A percentile compares a stretch with the other conserved stretches of the same genome.
Conservation (phyloP, 2,797 vertebrate genomes). For the Pogonophryne albipinna region DNA sequence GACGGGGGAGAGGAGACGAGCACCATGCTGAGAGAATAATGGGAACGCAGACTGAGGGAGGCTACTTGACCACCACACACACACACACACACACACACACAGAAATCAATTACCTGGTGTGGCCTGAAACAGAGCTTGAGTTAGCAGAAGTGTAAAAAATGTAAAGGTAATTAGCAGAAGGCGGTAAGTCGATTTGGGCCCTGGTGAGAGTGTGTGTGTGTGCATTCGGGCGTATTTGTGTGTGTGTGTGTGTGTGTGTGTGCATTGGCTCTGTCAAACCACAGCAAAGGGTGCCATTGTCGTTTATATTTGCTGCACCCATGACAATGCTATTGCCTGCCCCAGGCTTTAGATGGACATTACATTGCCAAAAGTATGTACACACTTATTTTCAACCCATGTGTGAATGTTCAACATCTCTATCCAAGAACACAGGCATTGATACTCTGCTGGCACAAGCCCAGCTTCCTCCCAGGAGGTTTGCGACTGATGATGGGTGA, state of each 20-base stretch:
- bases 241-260: slow-evolving; percentile 18
- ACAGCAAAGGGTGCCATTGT: slow-evolving; percentile 57
- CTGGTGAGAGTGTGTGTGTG: slow-evolving; percentile 49
- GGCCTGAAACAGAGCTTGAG: slow-evolving; percentile 62
- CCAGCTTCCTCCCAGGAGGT: no score
- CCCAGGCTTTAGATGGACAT: background rate
- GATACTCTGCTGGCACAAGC: no score
- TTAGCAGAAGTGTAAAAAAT: slow-evolving; percentile 74
- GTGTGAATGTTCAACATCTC: no score
- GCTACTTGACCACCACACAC: slow-evolving; percentile 33
- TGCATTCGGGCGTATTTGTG: slow-evolving; percentile 43
- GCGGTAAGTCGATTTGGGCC: slow-evolving; percentile 61
- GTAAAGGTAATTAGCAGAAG: slow-evolving; percentile 77
- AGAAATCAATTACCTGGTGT: slow-evolving; percentile 71
- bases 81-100: slow-evolving; percentile 10
- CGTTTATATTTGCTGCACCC: slow-evolving; percentile 32
- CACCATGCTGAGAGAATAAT: slow-evolving; percentile 10
- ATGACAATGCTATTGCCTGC: slow-evolving; percentile 41
- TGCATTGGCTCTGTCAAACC: slow-evolving; percentile 41
- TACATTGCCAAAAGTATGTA: no score
- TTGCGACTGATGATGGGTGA: no score
- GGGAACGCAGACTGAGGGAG: slow-evolving; percentile 32
- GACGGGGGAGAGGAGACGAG: background rate
- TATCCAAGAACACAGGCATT: no score
- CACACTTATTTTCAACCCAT: no score